Evolutionary conservation across 2,888 invertebrate genomes (phyloP), one percentile per base, ranked within the genome.

Genomic region (Dolichomitus sp.): DNA sequence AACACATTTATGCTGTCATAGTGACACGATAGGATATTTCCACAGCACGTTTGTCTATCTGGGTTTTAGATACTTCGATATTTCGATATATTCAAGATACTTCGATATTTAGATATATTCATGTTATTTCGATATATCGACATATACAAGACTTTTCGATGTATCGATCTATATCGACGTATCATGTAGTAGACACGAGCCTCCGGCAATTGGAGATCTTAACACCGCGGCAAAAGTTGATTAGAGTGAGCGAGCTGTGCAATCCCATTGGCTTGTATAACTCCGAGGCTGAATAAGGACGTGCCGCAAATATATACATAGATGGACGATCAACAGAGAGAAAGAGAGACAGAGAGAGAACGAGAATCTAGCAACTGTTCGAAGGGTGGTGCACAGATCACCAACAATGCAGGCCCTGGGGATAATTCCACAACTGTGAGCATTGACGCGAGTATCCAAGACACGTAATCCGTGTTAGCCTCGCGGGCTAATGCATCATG

Each of bases 171-270:
- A 37, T 37, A 37, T 37, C 37, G 37, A 37, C 37, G 37, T 37
- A 23, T 23, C 23, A 1, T 2, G 9, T 37, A 37, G 37, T 9
- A 9, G 42, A 3, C 14, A 42, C 14, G 42, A 14, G 17, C 50
- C 19, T 50, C n/a, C 50, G 50, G 50, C n/a, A 17, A 50, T 19
- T 50, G 50, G 50, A 6, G n/a, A 50, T 50, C n/a, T 50, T 50
- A 50, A 50, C 50, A n/a, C 50, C 50, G 17, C 50, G 50, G 50
- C 17, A 50, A 50, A 17, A 9, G 17, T 19, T 14, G 14, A 50
- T 50, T n/a, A 9, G 19, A 50, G 12, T 5, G 42, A 14, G 4
- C 37, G 42, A 42, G 42, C 40, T 6, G 11, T 40, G 40, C 12
- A 1, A 40, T 40, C 9, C 12, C 0, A 12, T 40, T 42, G 14